Base-by-base conservation (phyloP, 1,140 invertebrate species). In the Araneus ventricosus region DNA sequence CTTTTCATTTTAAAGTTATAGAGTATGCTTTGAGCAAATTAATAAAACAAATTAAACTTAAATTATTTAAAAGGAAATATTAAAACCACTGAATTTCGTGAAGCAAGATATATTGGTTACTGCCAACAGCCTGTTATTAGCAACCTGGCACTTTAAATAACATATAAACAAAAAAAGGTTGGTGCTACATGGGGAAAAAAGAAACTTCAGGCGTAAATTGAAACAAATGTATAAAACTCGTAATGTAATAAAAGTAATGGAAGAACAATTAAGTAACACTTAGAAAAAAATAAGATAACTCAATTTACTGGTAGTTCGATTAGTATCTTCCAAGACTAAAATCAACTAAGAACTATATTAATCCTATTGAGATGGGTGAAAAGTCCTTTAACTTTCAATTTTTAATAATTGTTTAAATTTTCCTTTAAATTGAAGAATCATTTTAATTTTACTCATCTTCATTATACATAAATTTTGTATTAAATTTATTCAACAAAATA, bases 241-340 rank as follows among this genome's bases (percentile, higher is more conserved):
- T 75, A 75, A 75, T 17, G 10, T 20, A 75, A 75, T 75, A 75
- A 30, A 75, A 37, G 70, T 75, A 75, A 75, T 34, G 30, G 70
- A 30, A 34, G 70, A 75, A 20, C 70, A 27, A 75, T 75, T 75
- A 75, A 75, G 70, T 37, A 75, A 34, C 34, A 75, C 30, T 34
- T 34, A 5, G 17, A 75, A 75, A 52, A 70, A 75, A 75, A 75
- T 37, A 37, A 34, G 70, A 20, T 75, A 34, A 75, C 37, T 30
- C 34, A 75, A 75, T 75, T 37, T 22, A 37, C 70, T 24, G 30
- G 37, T 34, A 75, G 30, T 75, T 30, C 20, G 20, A 75, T 75
- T 75, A 75, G 30, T 75, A 34, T 20, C 20, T 34, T 37, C 37
- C n/a, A 37, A 37, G 27, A 17, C 70, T 67, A n/a, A n/a, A n/a